These are phyloP conservation scores for Galemys pyrenaicus DNA, from an alignment of 2,113 vertebrate species.

Conservation along the genomic window DNA sequence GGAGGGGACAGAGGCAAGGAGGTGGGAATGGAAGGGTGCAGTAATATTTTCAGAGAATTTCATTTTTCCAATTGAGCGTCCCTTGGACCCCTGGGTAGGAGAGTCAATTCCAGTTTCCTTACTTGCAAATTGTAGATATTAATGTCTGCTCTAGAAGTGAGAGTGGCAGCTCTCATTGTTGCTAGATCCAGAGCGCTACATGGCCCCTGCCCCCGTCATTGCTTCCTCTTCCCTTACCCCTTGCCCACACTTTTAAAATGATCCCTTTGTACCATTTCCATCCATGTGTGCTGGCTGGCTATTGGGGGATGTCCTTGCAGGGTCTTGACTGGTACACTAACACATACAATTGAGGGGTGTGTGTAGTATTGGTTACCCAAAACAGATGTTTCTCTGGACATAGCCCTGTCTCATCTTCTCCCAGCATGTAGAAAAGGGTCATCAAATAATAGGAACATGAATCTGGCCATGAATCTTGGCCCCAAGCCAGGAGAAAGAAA, in stretches of 20 bases:
- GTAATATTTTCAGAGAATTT: not conserved
- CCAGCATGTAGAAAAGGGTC: not conserved
- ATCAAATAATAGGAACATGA: not conserved
- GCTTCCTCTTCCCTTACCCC: not conserved
- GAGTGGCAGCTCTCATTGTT: not conserved
- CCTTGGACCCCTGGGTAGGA: not conserved
- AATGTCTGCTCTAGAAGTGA: not conserved
- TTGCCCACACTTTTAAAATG: not conserved
- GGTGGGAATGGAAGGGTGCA: not conserved
- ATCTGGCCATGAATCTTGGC: not conserved
- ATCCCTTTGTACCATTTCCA: too few species aligned
- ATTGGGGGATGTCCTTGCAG: not conserved
- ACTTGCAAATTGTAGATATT: not conserved
- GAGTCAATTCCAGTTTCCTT: not conserved
- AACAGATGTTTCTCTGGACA: not conserved
- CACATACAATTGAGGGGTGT: accelerated
- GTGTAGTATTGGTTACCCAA: not conserved
- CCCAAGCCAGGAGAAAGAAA: constrained; percentile 14
- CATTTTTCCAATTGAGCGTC: not conserved
- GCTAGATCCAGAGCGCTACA: accelerated
- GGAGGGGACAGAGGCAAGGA: not conserved
- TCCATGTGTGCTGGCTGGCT: not conserved
- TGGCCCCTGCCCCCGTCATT: too few species aligned
- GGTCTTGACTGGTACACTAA: not conserved
- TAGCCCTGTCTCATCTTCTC: not conserved